Evolutionary conservation across 2,113 vertebrate species (phyloP), one percentile per base, ranked within the genome.

Genomic region (Rhabdornis inornatus): DNA sequence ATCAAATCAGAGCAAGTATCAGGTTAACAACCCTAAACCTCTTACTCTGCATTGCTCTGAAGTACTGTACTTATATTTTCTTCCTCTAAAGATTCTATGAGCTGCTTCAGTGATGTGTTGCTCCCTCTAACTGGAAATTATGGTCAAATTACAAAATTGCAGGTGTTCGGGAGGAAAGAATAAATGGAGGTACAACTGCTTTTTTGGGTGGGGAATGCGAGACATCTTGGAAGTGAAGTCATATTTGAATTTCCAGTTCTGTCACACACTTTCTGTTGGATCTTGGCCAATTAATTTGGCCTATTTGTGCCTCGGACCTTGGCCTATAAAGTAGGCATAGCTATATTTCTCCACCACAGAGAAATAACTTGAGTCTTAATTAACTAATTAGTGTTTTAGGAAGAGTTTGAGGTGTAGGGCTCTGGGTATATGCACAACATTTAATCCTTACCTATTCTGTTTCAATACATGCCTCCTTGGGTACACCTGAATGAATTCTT

Each of bases 1-100:
- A 94, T 94, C 75, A 94, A 93, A 93, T 95, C 77, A 55, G 70
- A 94, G 42, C 25, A 52, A 84, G 83, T 79, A 82, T 86, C 68
- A 86, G 81, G 55, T 87, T 84, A 95, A 91, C 63, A 94, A 61
- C 49, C 82, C 75, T 92, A 57, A 33, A 75, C 24, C 63, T 83
- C 45, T 74, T 70, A 15, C 59, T 92, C 80, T 95, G 64, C 74
- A 37, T 88, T 78, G 56, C 75, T 94, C 60, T 90, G 87, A 84
- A 94, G 55, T 61, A 74, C 55, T 70, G 47, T 74, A 90, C 57
- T 50, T 83, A 8, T 3, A 56, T 84, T 86, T 95, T 77, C 72
- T 74, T 66, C 25, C 37, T 83, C 63, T 55, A 40, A 80, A 89
- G 69, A 60, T 76, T 56, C 40, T 72, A 56, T 70, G 55, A 77